These are phyloP conservation scores for Molothrus aeneus DNA, from an alignment of 2,797 vertebrate species.

Conservation along the genomic window DNA sequence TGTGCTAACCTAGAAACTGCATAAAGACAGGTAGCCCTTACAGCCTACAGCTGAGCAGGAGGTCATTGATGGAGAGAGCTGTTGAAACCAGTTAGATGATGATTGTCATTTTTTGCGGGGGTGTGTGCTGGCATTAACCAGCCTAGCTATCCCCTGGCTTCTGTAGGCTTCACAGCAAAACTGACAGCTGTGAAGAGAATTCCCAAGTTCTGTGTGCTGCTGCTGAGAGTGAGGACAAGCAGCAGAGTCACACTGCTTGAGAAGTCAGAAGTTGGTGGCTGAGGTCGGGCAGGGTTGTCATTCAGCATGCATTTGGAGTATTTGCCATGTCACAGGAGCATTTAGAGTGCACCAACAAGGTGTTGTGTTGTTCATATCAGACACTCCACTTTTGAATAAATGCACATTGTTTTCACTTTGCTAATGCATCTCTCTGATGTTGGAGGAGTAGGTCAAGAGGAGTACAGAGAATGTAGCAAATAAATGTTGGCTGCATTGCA, in stretches of 20 bases:
- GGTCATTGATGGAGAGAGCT: neutral
- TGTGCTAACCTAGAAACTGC: neutral
- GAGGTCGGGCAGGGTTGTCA: neutral
- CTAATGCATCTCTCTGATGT: neutral
- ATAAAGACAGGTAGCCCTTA: neutral
- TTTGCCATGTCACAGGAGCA: neutral
- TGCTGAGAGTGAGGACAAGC: neutral
- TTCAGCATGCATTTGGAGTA: neutral
- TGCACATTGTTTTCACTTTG: neutral
- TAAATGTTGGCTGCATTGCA: neutral
- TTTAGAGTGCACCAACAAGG: neutral
- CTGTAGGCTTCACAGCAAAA: neutral
- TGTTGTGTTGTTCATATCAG: neutral
- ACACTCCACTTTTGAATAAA: neutral
- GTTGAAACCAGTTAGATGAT: neutral
- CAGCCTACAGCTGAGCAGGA: neutral
- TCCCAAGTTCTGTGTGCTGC: neutral
- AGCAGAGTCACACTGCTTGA: neutral
- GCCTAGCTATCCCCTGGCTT: neutral
- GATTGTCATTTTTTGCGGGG: rapidly evolving
- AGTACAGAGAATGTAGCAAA: neutral
- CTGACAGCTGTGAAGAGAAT: neutral
- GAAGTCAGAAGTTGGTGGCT: neutral
- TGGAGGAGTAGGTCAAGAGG: neutral
- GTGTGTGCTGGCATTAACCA: neutral